These are phyloP conservation scores for Torymus auratus DNA, from an alignment of 2,888 invertebrate species.

Conservation along the genomic window DNA sequence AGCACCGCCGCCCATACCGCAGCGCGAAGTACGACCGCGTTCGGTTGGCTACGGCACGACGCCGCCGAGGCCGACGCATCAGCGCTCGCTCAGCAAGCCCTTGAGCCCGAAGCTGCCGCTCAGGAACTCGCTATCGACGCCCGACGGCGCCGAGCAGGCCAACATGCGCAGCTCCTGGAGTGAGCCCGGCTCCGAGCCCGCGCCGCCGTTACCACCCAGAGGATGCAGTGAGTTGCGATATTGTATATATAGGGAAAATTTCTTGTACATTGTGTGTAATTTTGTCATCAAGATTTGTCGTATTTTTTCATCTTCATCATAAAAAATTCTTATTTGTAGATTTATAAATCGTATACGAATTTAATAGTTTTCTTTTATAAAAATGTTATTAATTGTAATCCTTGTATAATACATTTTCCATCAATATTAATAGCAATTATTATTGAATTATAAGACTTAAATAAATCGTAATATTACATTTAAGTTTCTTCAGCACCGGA, in stretches of 20 bases:
- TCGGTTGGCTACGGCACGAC: conserved; percentile 80
- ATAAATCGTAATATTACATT: no score
- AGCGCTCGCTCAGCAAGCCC: conserved; percentile 78
- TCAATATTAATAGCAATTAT: no score
- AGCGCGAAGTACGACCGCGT: conserved; percentile 79
- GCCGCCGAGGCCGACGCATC: conserved; percentile 75
- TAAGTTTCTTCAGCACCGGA: conserved; percentile 77
- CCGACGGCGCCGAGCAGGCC: conserved; percentile 75
- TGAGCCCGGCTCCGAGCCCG: conserved; percentile 81
- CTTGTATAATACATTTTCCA: no score
- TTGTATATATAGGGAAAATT: no score
- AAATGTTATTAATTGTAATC: no score
- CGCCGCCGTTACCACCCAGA: conserved; percentile 85
- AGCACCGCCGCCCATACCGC: conserved; percentile 81
- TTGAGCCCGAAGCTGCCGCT: conserved; percentile 78
- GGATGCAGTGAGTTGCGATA: conserved; percentile 73
- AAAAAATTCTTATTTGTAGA: no score
- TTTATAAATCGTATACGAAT: no score
- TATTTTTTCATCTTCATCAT: no score
- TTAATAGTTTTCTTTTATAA: no score
- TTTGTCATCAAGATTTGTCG: no score
- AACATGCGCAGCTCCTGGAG: conserved; percentile 80
- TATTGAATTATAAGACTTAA: no score
- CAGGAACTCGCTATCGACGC: conserved; percentile 78
- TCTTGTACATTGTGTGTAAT: no score